Conservation (phyloP, 1,140 invertebrate genomes). For the Adoxophyes honmai region DNA sequence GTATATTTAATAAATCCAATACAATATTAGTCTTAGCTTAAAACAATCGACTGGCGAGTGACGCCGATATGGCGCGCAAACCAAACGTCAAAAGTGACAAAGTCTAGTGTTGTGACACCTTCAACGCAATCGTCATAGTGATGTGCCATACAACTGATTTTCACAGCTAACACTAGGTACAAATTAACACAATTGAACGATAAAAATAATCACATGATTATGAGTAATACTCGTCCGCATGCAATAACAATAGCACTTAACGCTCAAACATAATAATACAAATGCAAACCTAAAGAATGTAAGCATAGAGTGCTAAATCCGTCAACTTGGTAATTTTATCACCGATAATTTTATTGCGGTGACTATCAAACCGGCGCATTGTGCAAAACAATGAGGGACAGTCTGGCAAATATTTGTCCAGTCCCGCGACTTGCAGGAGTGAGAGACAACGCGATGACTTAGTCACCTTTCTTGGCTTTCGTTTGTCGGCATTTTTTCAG, state of each 20-base stretch:
- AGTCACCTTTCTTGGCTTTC: not conserved
- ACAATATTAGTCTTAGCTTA: too few species aligned
- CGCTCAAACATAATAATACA: not conserved
- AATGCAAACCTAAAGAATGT: not conserved
- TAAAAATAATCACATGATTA: constrained; percentile 5
- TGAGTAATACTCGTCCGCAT: not conserved
- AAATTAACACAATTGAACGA: not conserved
- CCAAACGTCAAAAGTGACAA: too few species aligned
- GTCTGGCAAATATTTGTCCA: not conserved
- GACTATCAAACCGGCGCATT: not conserved
- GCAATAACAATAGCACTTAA: not conserved
- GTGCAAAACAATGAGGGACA: not conserved
- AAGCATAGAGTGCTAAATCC: not conserved
- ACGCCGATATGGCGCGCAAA: too few species aligned
- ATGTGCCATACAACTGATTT: too few species aligned
- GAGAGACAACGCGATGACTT: not conserved
- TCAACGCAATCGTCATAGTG: too few species aligned
- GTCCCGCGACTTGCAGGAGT: too few species aligned
- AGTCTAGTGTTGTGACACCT: too few species aligned
- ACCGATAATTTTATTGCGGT: not conserved
- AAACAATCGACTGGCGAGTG: too few species aligned
- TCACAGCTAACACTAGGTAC: too few species aligned
- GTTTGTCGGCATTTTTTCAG: too few species aligned
- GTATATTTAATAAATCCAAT: too few species aligned
- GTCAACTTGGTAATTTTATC: not conserved